These are phyloP conservation scores for Apeira syringaria DNA, from an alignment of 2,888 invertebrate species.

Conservation along the genomic window DNA sequence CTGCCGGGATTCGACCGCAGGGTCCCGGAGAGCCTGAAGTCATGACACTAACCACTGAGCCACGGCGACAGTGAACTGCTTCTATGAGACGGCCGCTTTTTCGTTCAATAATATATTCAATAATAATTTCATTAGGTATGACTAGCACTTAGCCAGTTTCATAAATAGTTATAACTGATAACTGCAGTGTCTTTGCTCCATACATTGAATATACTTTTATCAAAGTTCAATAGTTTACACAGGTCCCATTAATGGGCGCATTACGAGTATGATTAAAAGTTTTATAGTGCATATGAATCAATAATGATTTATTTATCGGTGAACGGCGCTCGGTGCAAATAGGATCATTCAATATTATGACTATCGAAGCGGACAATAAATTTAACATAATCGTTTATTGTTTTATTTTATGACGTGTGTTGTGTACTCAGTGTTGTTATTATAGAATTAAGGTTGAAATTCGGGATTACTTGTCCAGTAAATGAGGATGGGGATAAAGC, in stretches of 20 bases:
- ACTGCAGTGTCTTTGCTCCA: constrained; percentile 41
- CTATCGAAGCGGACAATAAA: constrained; percentile 36
- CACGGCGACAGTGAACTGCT: no score
- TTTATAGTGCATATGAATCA: constrained; percentile 55
- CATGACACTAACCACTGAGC: no score
- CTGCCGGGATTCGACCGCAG: no score
- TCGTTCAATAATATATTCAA: no score
- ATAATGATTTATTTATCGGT: constrained; percentile 36
- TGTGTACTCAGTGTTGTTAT: constrained; percentile 1
- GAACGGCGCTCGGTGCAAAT: constrained; percentile 35
- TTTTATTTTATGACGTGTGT: constrained; percentile 29
- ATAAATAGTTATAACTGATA: no score
- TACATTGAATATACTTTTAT: constrained; percentile 39
- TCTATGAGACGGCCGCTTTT: no score
- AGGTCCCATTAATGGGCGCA: constrained; percentile 39
- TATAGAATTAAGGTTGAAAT: constrained; percentile 13
- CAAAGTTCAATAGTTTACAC: constrained; percentile 35
- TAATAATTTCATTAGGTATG: no score
- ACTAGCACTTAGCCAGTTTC: no score
- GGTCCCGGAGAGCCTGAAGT: no score
- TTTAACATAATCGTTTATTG: constrained; percentile 33
- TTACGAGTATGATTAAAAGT: constrained; percentile 50
- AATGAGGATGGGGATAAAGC: constrained; percentile 7
- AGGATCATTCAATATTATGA: constrained; percentile 44
- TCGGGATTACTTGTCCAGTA: constrained; percentile 6